Base-by-base conservation (phyloP, 1,140 invertebrate genomes). In the Pararge aegeria region DNA sequence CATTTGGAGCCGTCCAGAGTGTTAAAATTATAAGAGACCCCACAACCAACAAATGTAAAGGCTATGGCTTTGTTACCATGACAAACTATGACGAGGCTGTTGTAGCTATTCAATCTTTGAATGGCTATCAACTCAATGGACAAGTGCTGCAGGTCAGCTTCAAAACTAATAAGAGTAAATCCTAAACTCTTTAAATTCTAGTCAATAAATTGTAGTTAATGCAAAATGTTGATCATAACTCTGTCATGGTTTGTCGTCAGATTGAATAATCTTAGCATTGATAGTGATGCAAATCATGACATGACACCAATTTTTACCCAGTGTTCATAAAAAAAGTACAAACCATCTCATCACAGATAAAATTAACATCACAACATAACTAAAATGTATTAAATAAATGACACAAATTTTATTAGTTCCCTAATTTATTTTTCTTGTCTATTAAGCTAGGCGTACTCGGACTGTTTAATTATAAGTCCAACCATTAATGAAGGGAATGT, bases 61-160 rank as follows among this genome's bases (percentile, higher is more conserved):
- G 97, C 52, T 98, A 97, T 84, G 97, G 96, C 49, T 97, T 97
- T 86, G 96, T 98, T 52, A 97, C 96, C 50, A 98, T 98, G 97
- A 97, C 96, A 80, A 97, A 97, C 87, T 98, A 97, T 79, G 96
- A 98, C 75, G 96, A 98, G 84, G 95, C 96, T 46, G 92, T 97
- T 57, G 94, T 96, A 69, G 96, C 96, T 51, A 97, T 98, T 71
- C 95, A 96, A 87, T 95, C 95, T 58, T 91, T 98, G 63, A 97
- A 98, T 89, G 97, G 97, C 69, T 97, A 96, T 87, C 95, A 95
- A 61, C 91, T 98, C 61, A 96, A 95, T 73, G 96, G 96, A 81
- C 92, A 97, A 62, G 95, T 97, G 52, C 92, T 98, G 61, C 97
- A 98, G 91, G 96, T 98, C 78, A 96, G 95, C 78, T 97, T 97